Conservation (phyloP, 1,140 invertebrate species). For the Scaptodrosophila lebanonensis region DNA sequence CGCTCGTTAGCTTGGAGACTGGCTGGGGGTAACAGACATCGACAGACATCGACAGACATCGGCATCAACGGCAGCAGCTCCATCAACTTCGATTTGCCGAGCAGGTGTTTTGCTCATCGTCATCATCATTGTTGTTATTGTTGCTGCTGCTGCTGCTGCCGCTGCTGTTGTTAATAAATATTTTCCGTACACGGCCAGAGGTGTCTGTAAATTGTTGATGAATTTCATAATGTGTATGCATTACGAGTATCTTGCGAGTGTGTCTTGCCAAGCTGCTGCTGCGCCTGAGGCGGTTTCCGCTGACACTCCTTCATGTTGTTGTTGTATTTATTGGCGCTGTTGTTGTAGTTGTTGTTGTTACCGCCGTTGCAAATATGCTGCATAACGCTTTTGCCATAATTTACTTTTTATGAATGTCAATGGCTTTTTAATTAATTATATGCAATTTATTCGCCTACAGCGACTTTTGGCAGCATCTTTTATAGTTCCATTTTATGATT, state of each 20-base stretch:
- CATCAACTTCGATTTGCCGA: conserved; percentile 18
- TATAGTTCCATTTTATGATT: background rate
- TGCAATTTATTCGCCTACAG: no score
- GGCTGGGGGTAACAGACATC: background rate
- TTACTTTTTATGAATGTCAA: conserved; percentile 75
- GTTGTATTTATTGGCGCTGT: no score
- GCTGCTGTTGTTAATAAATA: conserved; percentile 61
- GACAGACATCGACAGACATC: no score
- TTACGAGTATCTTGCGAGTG: no score
- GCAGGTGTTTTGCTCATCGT: conserved; percentile 34
- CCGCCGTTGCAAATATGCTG: background rate
- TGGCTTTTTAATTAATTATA: conserved; percentile 73
- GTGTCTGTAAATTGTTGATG: conserved; percentile 67
- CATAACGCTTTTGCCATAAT: conserved; percentile 61
- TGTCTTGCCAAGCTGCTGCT: conserved; percentile 34
- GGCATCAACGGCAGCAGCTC: background rate
- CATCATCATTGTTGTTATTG: conserved; percentile 23
- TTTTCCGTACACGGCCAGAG: conserved; percentile 27
- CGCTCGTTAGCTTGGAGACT: conserved; percentile 53
- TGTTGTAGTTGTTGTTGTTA: no score
- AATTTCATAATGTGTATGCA: conserved; percentile 62
- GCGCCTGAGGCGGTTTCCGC: background rate
- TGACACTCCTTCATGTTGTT: background rate
- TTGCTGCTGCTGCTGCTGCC: conserved; percentile 18
- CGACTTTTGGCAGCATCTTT: conserved; percentile 17